Evolutionary conservation across 2,888 invertebrate species (phyloP), one percentile per base, ranked within the genome.

Genomic region (Pyralis farinalis): DNA sequence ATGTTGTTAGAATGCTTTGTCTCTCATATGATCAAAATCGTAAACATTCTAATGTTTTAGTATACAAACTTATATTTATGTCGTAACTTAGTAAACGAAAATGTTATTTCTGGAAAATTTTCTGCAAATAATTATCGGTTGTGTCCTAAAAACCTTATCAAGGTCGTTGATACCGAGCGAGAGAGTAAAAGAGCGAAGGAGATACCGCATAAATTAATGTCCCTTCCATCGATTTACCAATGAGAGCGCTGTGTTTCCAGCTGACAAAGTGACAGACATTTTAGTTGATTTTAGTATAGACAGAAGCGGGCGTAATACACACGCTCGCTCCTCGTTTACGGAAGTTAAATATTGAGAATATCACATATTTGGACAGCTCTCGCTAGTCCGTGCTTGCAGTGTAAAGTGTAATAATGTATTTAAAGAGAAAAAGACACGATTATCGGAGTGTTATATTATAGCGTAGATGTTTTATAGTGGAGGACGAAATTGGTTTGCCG

Each of bases 371-470:
- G 82, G 86, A 75, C 79, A 62, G 80, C 83, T 66, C 80, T 79
- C 67, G 62, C 75, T 79, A 74, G 82, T 80, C 81, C 78, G 69
- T 69, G 75, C 74, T 71, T 73, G 69, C 68, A 63, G 68, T 76
- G 72, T 66, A 73, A 68, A 80, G 86, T 87, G 83, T 85, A 84
- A 87, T 86, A 86, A 89, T 89, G 89, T 81, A 85, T 89, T 80
- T 79, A 74, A 88, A 83, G 80, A 83, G 87, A 85, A 89, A 85
- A 88, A 84, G 82, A 83, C 77, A 84, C 82, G 72, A 81, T 72
- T 79, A 71, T 63, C 78, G 75, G 55, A 89, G 87, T 87, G 89
- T 89, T 66, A 89, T 89, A 75, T 89, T 89, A 89, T 89, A 89
- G 88, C 89, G 87, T 68, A 73, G 78, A 84, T 82, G 79, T 74